Evolutionary conservation across 1,140 invertebrate species (phyloP).

Genomic region (Pogonomyrmex californicus): DNA sequence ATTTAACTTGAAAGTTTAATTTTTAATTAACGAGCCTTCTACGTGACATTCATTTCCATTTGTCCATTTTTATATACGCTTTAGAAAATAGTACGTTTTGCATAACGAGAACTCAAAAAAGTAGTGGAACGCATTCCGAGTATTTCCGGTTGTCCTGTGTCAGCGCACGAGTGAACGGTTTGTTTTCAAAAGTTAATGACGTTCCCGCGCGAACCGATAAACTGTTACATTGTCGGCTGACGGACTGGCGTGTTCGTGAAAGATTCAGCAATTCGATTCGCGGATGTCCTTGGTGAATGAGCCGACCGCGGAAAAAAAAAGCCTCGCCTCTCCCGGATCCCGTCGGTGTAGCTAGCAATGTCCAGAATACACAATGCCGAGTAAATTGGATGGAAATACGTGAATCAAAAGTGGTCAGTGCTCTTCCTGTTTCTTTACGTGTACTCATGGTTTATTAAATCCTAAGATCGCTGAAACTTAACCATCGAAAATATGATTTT

Average conservation of each 20-base stretch:
- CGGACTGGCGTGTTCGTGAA: constrained; percentile 7
- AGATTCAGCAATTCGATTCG: constrained; percentile 46
- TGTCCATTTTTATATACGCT: background rate
- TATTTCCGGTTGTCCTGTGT: constrained; percentile 47
- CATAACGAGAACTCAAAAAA: constrained; percentile 27
- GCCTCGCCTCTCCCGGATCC: constrained; percentile 27
- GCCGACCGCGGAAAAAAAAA: constrained; percentile 33
- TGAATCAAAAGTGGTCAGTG: constrained; percentile 1
- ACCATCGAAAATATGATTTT: background rate
- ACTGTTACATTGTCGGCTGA: constrained; percentile 39
- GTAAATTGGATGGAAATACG: constrained; percentile 44
- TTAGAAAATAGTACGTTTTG: background rate
- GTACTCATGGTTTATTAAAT: background rate
- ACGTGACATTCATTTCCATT: background rate
- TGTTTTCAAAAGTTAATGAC: constrained; percentile 54
- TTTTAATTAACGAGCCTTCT: background rate
- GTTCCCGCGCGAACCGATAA: constrained; percentile 26
- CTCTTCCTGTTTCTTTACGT: constrained; percentile 13
- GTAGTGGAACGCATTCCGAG: constrained; percentile 5
- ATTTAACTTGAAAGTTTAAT: background rate
- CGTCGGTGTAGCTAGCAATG: background rate
- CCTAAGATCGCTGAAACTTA: background rate
- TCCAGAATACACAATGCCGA: constrained; percentile 25
- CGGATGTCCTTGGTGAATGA: constrained; percentile 41
- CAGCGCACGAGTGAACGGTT: constrained; percentile 12